Percentiles rank a stretch among this genome's conserved stretches.
Conservation (phyloP, 2,888 invertebrate species). For the Lampropteryx suffumata region DNA sequence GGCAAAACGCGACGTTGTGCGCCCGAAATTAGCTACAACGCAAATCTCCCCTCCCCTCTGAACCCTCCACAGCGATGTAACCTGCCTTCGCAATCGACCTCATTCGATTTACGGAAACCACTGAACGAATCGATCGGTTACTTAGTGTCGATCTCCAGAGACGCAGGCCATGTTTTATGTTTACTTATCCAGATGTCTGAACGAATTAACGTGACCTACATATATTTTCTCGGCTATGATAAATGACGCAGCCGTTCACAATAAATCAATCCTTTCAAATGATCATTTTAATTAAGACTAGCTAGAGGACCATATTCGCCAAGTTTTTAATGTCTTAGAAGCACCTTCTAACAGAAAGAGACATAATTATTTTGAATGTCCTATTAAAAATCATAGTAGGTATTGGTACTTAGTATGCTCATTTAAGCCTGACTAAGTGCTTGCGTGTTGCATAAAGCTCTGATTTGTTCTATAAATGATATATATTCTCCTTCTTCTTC, state of each 20-base stretch:
- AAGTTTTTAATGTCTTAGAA: conserved; percentile 17
- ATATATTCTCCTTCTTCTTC: too few species aligned
- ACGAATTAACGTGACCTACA: conserved; percentile 43
- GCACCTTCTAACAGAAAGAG: neutral
- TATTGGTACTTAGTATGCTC: too few species aligned
- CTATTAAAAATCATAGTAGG: too few species aligned
- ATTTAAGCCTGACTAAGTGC: too few species aligned
- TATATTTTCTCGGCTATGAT: conserved; percentile 31
- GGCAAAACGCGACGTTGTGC: conserved; percentile 73
- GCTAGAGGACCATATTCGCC: conserved; percentile 17
- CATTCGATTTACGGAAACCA: conserved; percentile 69
- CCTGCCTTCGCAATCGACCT: conserved; percentile 73
- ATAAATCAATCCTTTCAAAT: conserved; percentile 27
- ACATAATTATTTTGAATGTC: neutral
- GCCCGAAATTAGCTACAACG: conserved; percentile 70
- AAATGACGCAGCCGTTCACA: conserved; percentile 22
- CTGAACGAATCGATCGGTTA: conserved; percentile 48
- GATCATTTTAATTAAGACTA: conserved; percentile 17
- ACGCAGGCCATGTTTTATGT: conserved; percentile 42
- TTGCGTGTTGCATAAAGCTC: too few species aligned
- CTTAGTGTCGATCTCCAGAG: conserved; percentile 41
- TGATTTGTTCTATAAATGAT: too few species aligned
- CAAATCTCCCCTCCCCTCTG: conserved; percentile 60
- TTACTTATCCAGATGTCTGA: conserved; percentile 44
- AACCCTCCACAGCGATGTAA: conserved; percentile 54